Evolutionary conservation across 2,113 vertebrate species (phyloP).

Genomic region (Paralichthys olivaceus): DNA sequence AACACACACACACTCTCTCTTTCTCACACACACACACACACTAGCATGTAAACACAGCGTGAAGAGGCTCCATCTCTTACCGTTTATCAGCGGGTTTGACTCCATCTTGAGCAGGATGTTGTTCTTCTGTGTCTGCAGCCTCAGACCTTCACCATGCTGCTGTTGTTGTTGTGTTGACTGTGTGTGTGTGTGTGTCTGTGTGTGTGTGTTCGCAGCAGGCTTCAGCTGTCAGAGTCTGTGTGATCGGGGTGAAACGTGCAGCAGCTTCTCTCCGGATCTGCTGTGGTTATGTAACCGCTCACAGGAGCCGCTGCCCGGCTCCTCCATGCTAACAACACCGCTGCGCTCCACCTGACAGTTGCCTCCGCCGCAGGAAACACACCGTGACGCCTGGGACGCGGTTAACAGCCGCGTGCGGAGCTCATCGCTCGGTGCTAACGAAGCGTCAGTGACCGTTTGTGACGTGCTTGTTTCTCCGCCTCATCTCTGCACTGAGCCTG

Average conservation of each 20-base stretch:
- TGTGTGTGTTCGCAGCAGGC: not conserved
- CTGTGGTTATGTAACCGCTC: slow-evolving; percentile 77
- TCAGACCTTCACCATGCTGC: not conserved
- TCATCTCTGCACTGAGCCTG: not conserved
- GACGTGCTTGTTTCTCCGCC: not conserved
- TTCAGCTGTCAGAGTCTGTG: slow-evolving; percentile 62
- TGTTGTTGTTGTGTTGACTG: not conserved
- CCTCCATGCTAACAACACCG: slow-evolving; percentile 72
- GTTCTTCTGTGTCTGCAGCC: not conserved
- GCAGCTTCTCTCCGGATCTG: slow-evolving; percentile 57
- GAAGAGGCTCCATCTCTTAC: slow-evolving; percentile 59
- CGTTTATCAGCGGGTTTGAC: slow-evolving; percentile 79
- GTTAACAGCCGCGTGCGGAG: not conserved
- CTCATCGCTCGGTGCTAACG: not conserved
- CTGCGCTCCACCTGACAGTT: not conserved
- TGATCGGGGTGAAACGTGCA: slow-evolving; percentile 47
- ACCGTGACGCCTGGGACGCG: not conserved
- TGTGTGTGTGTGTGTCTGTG: not conserved
- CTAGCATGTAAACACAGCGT: not conserved
- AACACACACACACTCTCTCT: not conserved
- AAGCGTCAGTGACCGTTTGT: not conserved
- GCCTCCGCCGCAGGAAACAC: not conserved
- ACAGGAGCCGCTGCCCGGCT: slow-evolving; percentile 63
- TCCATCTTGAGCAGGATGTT: slow-evolving; percentile 71
- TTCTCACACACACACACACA: slow-evolving; percentile 34